A percentile compares a stretch with the other conserved stretches of the same genome.
phyloP scores from a whole-genome alignment of 2,888 invertebrate species.

The Arctia plantaginis region DNA sequence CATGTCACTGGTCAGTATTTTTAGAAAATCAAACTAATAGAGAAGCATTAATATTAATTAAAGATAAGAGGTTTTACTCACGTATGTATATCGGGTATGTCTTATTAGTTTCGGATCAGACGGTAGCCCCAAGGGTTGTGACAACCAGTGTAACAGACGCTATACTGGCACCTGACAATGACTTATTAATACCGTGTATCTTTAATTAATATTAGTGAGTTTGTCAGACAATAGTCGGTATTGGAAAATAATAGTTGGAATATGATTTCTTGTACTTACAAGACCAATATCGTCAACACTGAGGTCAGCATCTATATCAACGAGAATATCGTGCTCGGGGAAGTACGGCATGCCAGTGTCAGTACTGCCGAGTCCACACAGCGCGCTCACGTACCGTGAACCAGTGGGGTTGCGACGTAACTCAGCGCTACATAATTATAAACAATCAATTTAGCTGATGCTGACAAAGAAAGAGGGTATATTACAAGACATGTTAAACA shows the following conservation, averaged over 20 bases:
- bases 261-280: conserved; percentile 70
- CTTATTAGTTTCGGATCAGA: neutral
- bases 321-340: conserved; percentile 94
- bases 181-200: neutral
- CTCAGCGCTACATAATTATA: conserved; percentile 87
- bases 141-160: no score
- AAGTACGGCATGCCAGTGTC: conserved; percentile 86
- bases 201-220: neutral
- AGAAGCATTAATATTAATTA: no score
- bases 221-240: neutral
- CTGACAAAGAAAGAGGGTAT: no score
- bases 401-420: conserved; percentile 88
- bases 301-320: conserved; percentile 92
- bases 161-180: neutral
- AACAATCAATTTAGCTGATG: neutral
- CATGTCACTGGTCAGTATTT: no score
- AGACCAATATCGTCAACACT: conserved; percentile 87
- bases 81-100: neutral
- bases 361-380: conserved; percentile 94
- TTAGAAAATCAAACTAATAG: no score
- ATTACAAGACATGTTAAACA: no score
- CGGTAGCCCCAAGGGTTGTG: no score
- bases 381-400: conserved; percentile 90
- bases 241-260: neutral
- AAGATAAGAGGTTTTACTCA: neutral